phyloP scores from a whole-genome alignment of 2,888 invertebrate species.

The Lepidochrysops patricia region DNA sequence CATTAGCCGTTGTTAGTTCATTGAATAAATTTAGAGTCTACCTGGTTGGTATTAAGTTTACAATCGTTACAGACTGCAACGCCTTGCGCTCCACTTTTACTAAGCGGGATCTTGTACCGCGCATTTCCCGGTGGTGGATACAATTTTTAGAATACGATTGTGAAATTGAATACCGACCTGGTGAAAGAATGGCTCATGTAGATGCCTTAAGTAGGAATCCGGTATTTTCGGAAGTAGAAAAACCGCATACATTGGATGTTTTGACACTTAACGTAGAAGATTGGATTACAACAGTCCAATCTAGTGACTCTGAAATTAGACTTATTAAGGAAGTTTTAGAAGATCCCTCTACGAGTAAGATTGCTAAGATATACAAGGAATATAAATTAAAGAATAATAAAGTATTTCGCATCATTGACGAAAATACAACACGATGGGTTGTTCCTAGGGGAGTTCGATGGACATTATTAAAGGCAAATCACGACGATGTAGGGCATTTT shows the following conservation, averaged over 20 bases:
- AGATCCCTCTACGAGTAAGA: not conserved
- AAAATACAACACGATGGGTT: not conserved
- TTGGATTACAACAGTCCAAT: conserved; percentile 11
- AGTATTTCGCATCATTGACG: not conserved
- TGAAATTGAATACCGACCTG: conserved; percentile 13
- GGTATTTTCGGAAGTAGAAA: not conserved
- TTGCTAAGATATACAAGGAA: too few relatives aligned
- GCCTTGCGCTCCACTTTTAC: conserved; percentile 21
- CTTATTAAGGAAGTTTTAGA: not conserved
- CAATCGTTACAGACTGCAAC: conserved; percentile 33
- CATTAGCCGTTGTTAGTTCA: conserved; percentile 6
- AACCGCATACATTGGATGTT: not conserved
- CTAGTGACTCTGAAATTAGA: not conserved
- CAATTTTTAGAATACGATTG: conserved; percentile 19
- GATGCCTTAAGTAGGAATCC: conserved; percentile 13
- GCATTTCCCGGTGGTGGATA: conserved; percentile 22
- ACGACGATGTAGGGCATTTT: conserved; percentile 27
- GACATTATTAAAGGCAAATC: conserved; percentile 25
- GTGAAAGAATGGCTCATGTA: conserved; percentile 13
- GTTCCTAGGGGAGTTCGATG: conserved; percentile 18
- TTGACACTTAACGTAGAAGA: not conserved
- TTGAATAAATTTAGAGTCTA: conserved; percentile 18
- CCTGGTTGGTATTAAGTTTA: conserved; percentile 20
- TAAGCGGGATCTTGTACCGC: not conserved
- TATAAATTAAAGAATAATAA: not conserved